Evolutionary conservation across 2,113 vertebrate genomes (phyloP), one percentile per base, ranked within the genome.

Genomic region (Cichladusa arquata): DNA sequence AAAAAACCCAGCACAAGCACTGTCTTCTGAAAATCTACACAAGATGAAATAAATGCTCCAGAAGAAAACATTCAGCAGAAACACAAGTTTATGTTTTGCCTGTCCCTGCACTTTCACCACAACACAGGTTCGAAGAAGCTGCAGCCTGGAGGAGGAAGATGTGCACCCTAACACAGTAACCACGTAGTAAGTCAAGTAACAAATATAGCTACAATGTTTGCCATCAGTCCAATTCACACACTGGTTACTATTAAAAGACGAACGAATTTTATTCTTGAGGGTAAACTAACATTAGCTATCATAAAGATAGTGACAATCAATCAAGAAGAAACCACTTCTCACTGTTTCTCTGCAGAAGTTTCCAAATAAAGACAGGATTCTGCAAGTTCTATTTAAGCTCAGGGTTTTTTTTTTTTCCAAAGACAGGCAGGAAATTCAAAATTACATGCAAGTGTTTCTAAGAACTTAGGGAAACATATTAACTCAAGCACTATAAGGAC

Each of bases 361-460:
- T 53, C 79, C 60, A 88, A 87, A 89, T 65, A 38, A 87, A 76
- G 51, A 60, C 31, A 72, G 15, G 13, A 79, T 82, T 71, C 65
- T 76, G 13, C 19, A 90, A 92, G 66, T 11, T 72, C 31, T 22
- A 50, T 44, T 86, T 66, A 77, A 19, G 12, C 12, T 66, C 7
- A 14, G 1, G 9, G 10, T 0, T 47, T 57, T 56, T 36, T n/a
- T n/a, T n/a, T 62, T 33, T 33, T 8, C 16, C n/a, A 36, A 50
- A 67, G 33, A 42, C 14, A 18, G 0, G 4, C 33, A 71, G 29
- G 25, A 90, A 82, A 91, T 40, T 69, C 62, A 77, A 83, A 78
- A 23, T 60, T 42, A 62, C 13, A 57, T 7, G 0, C 3, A 73
- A 92, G 24, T 36, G 56, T 14, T 81, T 73, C 50, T 70, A 36